Percentiles rank a stretch among this genome's conserved stretches.
Conservation (phyloP, 2,113 vertebrate species). For the Tragelaphus strepsiceros region DNA sequence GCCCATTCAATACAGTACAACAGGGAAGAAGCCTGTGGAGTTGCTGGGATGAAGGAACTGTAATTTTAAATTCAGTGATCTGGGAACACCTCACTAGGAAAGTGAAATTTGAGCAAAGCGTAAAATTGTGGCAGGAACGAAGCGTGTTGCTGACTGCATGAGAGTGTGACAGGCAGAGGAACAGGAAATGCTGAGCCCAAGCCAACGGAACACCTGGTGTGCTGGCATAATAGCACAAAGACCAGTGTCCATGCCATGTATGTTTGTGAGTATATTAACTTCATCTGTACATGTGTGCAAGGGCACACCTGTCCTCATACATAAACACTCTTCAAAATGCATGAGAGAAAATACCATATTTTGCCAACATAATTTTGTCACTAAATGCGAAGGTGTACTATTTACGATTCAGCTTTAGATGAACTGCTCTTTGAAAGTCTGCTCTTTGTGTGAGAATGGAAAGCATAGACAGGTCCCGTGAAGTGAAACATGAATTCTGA, state of each 20-base stretch:
- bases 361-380: not conserved
- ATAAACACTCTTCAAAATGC: not conserved
- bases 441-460: not conserved
- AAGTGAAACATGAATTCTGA: not conserved
- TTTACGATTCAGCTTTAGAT: not conserved
- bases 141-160: not conserved
- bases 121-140: not conserved
- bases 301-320: not conserved
- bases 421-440: constrained; percentile 6
- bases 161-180: not conserved
- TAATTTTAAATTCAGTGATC: not conserved
- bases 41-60: not conserved
- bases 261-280: not conserved
- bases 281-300: not conserved
- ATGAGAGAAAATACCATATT: not conserved
- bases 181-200: not conserved
- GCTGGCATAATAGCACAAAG: accelerated
- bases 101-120: not conserved
- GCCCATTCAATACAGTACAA: not conserved
- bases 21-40: not conserved
- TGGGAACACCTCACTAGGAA: not conserved
- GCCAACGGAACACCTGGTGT: too few species aligned
- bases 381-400: not conserved
- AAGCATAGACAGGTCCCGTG: not conserved
- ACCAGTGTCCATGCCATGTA: too few species aligned